Percentiles rank a stretch among this genome's conserved stretches.
phyloP scores from a whole-genome alignment of 2,888 invertebrate genomes.

The Cheiracanthium punctorium region DNA sequence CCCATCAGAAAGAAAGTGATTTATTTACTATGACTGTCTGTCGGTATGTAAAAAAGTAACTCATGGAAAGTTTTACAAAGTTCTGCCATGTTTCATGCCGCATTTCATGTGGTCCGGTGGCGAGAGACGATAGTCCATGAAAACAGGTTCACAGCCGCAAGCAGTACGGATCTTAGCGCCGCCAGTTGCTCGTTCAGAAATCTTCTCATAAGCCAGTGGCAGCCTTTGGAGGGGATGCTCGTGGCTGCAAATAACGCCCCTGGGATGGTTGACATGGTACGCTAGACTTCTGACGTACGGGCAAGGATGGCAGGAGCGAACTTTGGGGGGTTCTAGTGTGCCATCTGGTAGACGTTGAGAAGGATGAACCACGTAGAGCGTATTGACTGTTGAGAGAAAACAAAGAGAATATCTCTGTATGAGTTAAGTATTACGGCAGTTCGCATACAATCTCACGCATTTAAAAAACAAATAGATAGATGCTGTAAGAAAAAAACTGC shows the following conservation, averaged over 20 bases:
- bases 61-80: neutral
- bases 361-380: slow-evolving; percentile 44
- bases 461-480: too few species aligned
- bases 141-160: slow-evolving; percentile 37
- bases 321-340: slow-evolving; percentile 26
- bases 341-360: slow-evolving; percentile 43
- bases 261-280: slow-evolving; percentile 25
- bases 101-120: slow-evolving; percentile 11
- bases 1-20: too few species aligned
- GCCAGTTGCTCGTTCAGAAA: neutral
- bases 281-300: slow-evolving; percentile 20
- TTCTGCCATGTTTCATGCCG: neutral
- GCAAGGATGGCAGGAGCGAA: slow-evolving; percentile 20
- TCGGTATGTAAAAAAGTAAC: too few species aligned
- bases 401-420: neutral
- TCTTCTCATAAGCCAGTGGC: slow-evolving; percentile 1
- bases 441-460: too few species aligned
- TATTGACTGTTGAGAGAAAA: slow-evolving; percentile 29
- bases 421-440: too few species aligned
- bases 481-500: too few species aligned
- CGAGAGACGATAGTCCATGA: slow-evolving; percentile 34
- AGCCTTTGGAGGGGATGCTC: slow-evolving; percentile 17
- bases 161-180: slow-evolving; percentile 8
- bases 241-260: slow-evolving; percentile 17
- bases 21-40: too few species aligned